These are phyloP conservation scores for Tillus elongatus DNA, from an alignment of 2,888 invertebrate species.

Conservation along the genomic window DNA sequence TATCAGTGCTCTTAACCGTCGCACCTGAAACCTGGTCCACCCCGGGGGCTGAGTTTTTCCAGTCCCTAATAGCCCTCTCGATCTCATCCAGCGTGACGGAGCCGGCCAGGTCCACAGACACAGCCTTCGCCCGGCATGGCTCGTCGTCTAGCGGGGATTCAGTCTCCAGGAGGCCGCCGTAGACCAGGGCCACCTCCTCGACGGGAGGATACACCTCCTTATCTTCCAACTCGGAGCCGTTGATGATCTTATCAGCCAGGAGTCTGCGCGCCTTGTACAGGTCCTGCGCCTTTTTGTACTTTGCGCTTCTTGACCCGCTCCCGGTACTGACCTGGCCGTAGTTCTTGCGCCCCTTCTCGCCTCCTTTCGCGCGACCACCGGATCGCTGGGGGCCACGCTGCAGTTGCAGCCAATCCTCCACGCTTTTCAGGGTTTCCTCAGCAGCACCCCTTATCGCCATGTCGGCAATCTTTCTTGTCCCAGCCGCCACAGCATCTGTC, in stretches of 20 bases:
- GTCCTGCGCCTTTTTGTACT: slow-evolving; percentile 19
- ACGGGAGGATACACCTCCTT: slow-evolving; percentile 9
- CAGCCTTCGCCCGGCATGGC: neutral
- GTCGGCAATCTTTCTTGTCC: no score
- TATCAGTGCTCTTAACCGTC: neutral
- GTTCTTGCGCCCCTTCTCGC: neutral
- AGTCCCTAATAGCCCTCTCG: no score
- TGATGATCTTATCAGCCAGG: slow-evolving; percentile 14
- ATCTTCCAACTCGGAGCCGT: slow-evolving; percentile 9
- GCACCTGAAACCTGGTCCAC: slow-evolving; percentile 1
- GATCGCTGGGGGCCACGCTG: no score
- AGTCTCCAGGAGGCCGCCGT: no score
- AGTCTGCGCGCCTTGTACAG: slow-evolving; percentile 12
- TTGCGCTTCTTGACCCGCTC: slow-evolving; percentile 9
- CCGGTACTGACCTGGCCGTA: slow-evolving; percentile 4
- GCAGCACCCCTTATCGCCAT: neutral
- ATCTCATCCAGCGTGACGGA: neutral
- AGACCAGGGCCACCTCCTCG: slow-evolving; percentile 9
- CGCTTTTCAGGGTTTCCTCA: neutral
- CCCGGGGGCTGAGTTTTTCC: no score
- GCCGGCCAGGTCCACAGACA: neutral
- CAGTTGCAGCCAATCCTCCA: neutral
- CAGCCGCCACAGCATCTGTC: no score
- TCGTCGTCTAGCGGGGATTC: slow-evolving; percentile 8
- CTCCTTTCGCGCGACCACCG: no score